Conservation (phyloP, 2,888 invertebrate genomes). For the Amphimallon solstitiale region DNA sequence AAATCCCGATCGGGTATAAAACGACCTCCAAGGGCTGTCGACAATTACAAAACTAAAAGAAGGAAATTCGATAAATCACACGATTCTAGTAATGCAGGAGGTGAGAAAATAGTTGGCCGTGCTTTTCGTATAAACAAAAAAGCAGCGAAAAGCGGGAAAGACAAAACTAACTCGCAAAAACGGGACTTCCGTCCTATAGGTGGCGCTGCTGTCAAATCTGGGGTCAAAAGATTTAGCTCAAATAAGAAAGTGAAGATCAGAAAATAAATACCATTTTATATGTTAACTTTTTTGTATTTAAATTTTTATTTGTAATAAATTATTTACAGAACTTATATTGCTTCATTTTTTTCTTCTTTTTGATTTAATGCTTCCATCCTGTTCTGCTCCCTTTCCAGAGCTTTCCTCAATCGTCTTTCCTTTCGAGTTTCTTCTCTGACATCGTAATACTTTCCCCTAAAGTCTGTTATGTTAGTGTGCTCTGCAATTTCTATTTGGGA, state of each 20-base stretch:
- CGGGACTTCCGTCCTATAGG: constrained; percentile 57
- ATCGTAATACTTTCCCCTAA: constrained; percentile 77
- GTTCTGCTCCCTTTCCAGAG: constrained; percentile 54
- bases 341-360: constrained; percentile 36
- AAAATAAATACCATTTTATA: background rate
- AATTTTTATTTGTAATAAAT: constrained; percentile 8
- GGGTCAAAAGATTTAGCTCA: constrained; percentile 24
- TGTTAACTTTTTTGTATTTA: constrained; percentile 32
- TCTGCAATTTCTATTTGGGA: constrained; percentile 58
- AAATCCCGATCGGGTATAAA: constrained; percentile 45
- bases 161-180: constrained; percentile 54
- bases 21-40: constrained; percentile 47
- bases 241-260: constrained; percentile 1
- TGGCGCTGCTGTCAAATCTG: constrained; percentile 37
- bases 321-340: constrained; percentile 12
- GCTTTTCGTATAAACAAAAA: constrained; percentile 33
- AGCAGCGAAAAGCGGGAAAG: constrained; percentile 40
- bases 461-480: constrained; percentile 63
- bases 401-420: constrained; percentile 67
- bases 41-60: constrained; percentile 52
- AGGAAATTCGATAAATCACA: constrained; percentile 45
- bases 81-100: background rate
- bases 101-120: constrained; percentile 22
- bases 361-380: constrained; percentile 50
- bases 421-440: constrained; percentile 73